Conservation (phyloP, 2,113 vertebrate genomes). For the Microcebus lehilahytsara region DNA sequence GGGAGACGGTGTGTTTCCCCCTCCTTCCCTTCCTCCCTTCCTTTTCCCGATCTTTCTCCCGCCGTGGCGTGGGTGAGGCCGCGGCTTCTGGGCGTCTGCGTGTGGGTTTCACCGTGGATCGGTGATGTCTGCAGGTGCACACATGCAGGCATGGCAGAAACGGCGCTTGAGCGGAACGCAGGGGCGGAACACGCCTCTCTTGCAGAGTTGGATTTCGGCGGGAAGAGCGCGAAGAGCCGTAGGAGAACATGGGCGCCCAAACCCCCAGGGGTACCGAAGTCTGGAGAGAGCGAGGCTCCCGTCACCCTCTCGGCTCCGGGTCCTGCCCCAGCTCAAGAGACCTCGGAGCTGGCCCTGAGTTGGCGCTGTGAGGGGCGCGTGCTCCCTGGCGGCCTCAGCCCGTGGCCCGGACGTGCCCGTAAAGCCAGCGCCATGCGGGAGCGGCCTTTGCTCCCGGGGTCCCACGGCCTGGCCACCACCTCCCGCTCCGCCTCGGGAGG, state of each 20-base stretch:
- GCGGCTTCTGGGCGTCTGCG: background rate
- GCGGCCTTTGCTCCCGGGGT: rapidly evolving
- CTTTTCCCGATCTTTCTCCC: background rate
- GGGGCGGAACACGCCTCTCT: background rate
- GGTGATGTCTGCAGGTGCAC: rapidly evolving
- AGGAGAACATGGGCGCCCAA: background rate
- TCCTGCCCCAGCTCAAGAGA: background rate
- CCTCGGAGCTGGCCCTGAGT: rapidly evolving
- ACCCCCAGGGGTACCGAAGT: too few relatives aligned
- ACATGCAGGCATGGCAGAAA: background rate
- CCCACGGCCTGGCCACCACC: rapidly evolving
- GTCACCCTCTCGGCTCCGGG: too few relatives aligned
- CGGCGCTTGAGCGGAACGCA: background rate
- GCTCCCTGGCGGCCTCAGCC: background rate
- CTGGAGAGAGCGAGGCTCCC: background rate
- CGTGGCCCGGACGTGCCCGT: rapidly evolving
- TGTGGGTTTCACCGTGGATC: background rate
- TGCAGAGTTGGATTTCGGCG: background rate
- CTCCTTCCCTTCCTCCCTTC: background rate
- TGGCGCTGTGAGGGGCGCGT: rapidly evolving
- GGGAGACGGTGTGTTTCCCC: background rate
- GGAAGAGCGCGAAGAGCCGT: too few relatives aligned
- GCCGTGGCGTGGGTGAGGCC: background rate
- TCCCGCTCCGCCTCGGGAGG: too few relatives aligned
- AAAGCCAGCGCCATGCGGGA: rapidly evolving